These are phyloP conservation scores for Etia nguti DNA, from an alignment of 2,113 vertebrate genomes.

Conservation along the genomic window DNA sequence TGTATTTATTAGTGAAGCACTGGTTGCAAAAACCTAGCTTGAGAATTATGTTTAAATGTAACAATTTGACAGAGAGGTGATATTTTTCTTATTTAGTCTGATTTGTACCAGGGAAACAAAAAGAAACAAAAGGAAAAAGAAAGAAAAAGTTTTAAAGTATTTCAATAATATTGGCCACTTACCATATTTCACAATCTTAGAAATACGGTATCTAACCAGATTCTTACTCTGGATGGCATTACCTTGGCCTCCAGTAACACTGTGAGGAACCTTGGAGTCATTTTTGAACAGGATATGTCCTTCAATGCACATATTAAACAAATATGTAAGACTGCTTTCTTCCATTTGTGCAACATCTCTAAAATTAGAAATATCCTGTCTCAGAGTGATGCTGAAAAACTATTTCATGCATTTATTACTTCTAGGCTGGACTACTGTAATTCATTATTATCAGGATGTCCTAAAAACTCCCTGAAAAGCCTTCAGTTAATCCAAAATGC, in stretches of 20 bases:
- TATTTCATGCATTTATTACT: not conserved
- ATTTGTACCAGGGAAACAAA: not conserved
- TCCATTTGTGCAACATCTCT: accelerated
- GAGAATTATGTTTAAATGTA: not conserved
- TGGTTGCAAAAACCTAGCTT: not conserved
- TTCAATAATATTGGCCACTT: not conserved
- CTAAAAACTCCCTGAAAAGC: accelerated
- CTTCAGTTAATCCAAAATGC: accelerated
- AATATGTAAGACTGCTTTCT: not conserved
- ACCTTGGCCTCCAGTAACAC: accelerated
- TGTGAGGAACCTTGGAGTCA: not conserved
- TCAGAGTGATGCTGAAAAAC: not conserved
- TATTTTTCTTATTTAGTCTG: not conserved
- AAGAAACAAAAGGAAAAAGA: not conserved
- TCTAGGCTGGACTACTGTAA: accelerated
- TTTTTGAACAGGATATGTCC: not conserved
- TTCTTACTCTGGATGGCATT: not conserved
- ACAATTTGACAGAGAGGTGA: not conserved
- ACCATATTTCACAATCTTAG: not conserved
- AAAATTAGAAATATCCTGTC: not conserved
- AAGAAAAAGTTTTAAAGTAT: not conserved
- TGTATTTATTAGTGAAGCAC: not conserved
- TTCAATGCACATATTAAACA: not conserved
- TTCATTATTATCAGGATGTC: accelerated
- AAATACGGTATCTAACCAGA: accelerated